Conservation (phyloP, 2,888 invertebrate genomes). For the Plebejus melissa region DNA sequence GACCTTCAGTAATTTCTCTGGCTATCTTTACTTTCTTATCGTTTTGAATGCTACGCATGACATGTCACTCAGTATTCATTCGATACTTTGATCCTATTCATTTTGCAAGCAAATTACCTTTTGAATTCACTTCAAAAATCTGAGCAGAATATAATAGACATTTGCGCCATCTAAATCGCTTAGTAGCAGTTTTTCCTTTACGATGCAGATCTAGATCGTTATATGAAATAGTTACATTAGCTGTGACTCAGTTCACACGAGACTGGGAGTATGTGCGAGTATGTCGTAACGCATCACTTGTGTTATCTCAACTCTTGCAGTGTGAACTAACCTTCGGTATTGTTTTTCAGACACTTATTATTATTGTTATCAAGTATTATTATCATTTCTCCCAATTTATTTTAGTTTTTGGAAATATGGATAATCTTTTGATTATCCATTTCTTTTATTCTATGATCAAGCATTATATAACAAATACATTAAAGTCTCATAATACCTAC, state of each 20-base stretch:
- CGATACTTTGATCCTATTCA: slow-evolving; percentile 4
- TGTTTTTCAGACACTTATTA: neutral
- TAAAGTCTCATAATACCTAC: neutral
- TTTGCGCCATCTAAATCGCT: neutral
- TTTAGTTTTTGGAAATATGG: neutral
- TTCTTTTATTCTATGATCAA: neutral
- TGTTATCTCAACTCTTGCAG: slow-evolving; percentile 11
- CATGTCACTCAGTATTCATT: slow-evolving; percentile 18
- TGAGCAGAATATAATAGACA: slow-evolving; percentile 9
- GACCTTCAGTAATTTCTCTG: slow-evolving; percentile 11
- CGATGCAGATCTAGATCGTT: neutral
- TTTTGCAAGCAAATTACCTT: slow-evolving; percentile 16
- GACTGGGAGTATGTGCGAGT: neutral
- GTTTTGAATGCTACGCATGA: slow-evolving; percentile 20
- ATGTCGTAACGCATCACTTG: slow-evolving; percentile 19
- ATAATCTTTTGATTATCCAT: neutral
- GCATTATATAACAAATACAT: neutral
- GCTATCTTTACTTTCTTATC: slow-evolving; percentile 13
- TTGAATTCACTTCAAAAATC: neutral
- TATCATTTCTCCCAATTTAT: neutral
- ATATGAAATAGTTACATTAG: slow-evolving; percentile 17
- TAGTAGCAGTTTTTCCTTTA: neutral
- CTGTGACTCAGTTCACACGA: slow-evolving; percentile 27
- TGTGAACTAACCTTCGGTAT: neutral
- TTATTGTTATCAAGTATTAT: neutral